phyloP scores from a whole-genome alignment of 2,113 vertebrate species.

The Psephotus haematonotus region DNA sequence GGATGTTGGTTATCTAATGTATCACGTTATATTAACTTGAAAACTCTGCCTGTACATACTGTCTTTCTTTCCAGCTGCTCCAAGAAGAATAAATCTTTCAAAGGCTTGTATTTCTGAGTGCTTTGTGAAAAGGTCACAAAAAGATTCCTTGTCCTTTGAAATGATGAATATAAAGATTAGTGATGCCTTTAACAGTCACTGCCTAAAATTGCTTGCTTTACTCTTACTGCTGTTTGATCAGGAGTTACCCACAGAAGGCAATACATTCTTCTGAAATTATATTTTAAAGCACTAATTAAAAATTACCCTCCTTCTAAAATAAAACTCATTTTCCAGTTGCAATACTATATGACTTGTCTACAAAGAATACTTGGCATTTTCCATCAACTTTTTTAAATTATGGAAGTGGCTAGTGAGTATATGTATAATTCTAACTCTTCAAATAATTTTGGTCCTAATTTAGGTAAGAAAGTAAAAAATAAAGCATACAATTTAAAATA shows the following conservation, averaged over 20 bases:
- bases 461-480: neutral
- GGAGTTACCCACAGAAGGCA: neutral
- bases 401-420: neutral
- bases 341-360: neutral
- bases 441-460: neutral
- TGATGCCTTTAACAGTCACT: neutral
- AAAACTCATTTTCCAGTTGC: neutral
- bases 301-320: neutral
- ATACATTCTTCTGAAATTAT: neutral
- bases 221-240: neutral
- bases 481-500: neutral
- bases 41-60: neutral
- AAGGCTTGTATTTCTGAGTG: neutral
- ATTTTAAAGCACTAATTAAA: conserved; percentile 4
- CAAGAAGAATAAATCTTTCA: neutral
- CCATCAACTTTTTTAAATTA: neutral
- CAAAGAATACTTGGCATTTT: neutral
- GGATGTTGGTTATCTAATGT: neutral
- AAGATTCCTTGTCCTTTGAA: neutral
- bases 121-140: neutral
- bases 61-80: neutral
- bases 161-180: neutral
- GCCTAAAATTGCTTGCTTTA: neutral
- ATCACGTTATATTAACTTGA: neutral
- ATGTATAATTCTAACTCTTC: neutral